Percentiles rank a stretch among this genome's conserved stretches.
Evolutionary conservation across 2,113 vertebrate species (phyloP).

Genomic region (Turdus rufiventris): DNA sequence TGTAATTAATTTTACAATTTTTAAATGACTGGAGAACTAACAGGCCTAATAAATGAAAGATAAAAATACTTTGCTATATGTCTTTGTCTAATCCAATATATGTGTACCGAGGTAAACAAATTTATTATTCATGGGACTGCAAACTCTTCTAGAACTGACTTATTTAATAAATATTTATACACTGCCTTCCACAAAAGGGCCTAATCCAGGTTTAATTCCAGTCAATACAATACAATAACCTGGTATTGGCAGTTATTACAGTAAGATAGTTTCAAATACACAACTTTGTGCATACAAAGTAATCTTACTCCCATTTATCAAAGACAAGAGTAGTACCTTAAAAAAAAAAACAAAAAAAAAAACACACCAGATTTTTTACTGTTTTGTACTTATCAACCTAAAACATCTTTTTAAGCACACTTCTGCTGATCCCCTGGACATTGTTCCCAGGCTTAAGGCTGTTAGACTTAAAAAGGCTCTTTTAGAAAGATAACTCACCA

Average conservation of each 20-base stretch:
- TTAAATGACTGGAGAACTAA: background rate
- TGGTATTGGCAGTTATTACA: background rate
- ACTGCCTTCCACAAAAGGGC: background rate
- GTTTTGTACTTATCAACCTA: background rate
- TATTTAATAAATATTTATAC: background rate
- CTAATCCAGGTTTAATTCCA: background rate
- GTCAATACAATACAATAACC: background rate
- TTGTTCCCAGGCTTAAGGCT: background rate
- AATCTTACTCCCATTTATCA: background rate
- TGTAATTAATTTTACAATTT: background rate
- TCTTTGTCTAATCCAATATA: background rate
- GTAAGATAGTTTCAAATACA: background rate
- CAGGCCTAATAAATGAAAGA: background rate
- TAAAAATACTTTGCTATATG: background rate
- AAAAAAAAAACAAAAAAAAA: background rate
- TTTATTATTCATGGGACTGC: background rate
- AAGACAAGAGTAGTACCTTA: background rate
- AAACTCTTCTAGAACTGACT: background rate
- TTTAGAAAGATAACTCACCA: background rate
- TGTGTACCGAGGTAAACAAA: background rate
- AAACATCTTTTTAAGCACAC: background rate
- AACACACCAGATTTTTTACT: background rate
- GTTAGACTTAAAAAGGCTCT: background rate
- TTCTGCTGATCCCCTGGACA: background rate
- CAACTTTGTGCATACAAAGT: background rate